A percentile compares a stretch with the other conserved stretches of the same genome.
Evolutionary conservation across 1,140 invertebrate genomes (phyloP).

Genomic region (Cydia fagiglandana): DNA sequence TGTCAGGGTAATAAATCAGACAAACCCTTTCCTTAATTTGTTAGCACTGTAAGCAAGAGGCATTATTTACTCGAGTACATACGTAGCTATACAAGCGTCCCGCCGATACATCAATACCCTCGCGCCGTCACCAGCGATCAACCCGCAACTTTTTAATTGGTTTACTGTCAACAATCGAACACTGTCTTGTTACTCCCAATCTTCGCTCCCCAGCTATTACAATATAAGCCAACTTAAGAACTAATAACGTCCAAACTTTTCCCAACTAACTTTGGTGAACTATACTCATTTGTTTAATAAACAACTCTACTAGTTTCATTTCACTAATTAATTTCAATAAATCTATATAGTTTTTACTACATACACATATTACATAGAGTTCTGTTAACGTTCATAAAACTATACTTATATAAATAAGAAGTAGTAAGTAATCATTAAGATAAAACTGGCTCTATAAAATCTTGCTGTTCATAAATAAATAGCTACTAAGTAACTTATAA

Average conservation of each 20-base stretch:
- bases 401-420: no score
- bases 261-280: constrained; percentile 2
- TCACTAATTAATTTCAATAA: not conserved
- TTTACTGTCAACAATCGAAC: constrained; percentile 65
- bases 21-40: constrained; percentile 27
- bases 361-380: not conserved
- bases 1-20: constrained; percentile 5
- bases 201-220: constrained; percentile 36
- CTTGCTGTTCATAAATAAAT: not conserved
- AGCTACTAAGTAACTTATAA: not conserved
- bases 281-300: constrained; percentile 9
- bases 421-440: not conserved
- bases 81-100: not conserved
- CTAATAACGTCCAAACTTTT: constrained; percentile 19
- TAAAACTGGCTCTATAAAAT: not conserved
- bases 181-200: constrained; percentile 55
- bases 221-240: constrained; percentile 26
- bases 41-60: not conserved
- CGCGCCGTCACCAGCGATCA: constrained; percentile 48
- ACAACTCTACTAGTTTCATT: not conserved
- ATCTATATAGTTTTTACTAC: not conserved
- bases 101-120: constrained; percentile 38
- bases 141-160: constrained; percentile 69
- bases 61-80: constrained; percentile 20
- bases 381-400: no score